Evolutionary conservation across 2,888 invertebrate species (phyloP).

Genomic region (Thymelicus lineola): DNA sequence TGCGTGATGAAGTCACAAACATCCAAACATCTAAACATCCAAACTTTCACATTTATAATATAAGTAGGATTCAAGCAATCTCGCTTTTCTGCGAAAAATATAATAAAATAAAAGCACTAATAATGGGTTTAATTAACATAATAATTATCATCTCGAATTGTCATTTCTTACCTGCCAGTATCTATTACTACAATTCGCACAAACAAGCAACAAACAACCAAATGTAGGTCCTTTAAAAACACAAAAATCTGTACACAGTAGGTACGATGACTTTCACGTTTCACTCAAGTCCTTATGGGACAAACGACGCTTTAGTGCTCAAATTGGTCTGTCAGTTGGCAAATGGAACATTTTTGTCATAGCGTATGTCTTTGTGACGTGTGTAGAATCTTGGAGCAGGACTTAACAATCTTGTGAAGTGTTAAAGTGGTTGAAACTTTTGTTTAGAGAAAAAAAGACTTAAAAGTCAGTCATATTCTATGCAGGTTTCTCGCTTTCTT

Average conservation of each 20-base stretch:
- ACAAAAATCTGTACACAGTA: constrained; percentile 6
- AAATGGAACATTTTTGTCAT: constrained; percentile 29
- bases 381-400: background rate
- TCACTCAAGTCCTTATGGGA: constrained; percentile 28
- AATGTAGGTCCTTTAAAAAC: background rate
- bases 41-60: too few relatives aligned
- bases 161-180: too few relatives aligned
- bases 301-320: constrained; percentile 25
- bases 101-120: too few relatives aligned
- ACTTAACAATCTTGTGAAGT: background rate
- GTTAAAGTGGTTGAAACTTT: constrained; percentile 1
- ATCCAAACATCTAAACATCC: too few relatives aligned
- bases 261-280: constrained; percentile 3
- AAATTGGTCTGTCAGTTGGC: constrained; percentile 26
- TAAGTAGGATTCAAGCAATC: too few relatives aligned
- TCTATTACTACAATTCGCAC: too few relatives aligned
- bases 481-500: background rate
- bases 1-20: too few relatives aligned
- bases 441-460: background rate
- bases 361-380: constrained; percentile 18
- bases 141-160: too few relatives aligned
- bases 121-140: too few relatives aligned
- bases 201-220: too few relatives aligned
- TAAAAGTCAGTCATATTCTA: background rate
- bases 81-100: too few relatives aligned